Percentiles rank a stretch among this genome's conserved stretches.
Conservation (phyloP, 2,113 vertebrate species). For the Zeus faber region DNA sequence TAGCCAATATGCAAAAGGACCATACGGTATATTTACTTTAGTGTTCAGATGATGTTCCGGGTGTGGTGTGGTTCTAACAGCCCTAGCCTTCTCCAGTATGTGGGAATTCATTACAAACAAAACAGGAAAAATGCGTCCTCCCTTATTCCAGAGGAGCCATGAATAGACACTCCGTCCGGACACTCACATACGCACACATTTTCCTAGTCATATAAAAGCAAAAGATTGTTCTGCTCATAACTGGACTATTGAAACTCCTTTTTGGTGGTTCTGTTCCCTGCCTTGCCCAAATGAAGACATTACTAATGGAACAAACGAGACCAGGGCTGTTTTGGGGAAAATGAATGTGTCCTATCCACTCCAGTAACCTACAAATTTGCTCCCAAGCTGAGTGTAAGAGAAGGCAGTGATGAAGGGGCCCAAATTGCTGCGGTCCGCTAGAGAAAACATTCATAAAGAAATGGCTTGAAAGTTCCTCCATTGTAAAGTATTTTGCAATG, state of each 20-base stretch:
- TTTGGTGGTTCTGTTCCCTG: slow-evolving; percentile 16
- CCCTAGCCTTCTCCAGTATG: slow-evolving; percentile 8
- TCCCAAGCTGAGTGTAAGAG: slow-evolving; percentile 32
- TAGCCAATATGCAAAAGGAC: not conserved
- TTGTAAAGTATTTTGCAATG: too few relatives aligned
- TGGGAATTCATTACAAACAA: slow-evolving; percentile 53
- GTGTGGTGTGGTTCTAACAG: slow-evolving; percentile 33
- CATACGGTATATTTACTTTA: slow-evolving; percentile 5
- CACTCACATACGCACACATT: too few relatives aligned
- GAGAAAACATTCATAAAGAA: too few relatives aligned
- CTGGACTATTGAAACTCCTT: slow-evolving; percentile 29
- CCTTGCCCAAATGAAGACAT: slow-evolving; percentile 33
- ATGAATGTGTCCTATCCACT: slow-evolving; percentile 47
- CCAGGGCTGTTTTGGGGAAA: slow-evolving; percentile 44
- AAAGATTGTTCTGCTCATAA: slow-evolving; percentile 31
- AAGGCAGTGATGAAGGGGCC: slow-evolving; percentile 21
- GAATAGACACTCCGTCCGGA: too few relatives aligned
- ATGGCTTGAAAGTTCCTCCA: too few relatives aligned
- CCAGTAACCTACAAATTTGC: slow-evolving; percentile 39
- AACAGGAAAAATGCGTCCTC: too few relatives aligned
- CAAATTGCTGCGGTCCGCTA: slow-evolving; percentile 38
- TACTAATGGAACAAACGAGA: slow-evolving; percentile 51
- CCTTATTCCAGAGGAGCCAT: too few relatives aligned
- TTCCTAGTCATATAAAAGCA: slow-evolving; percentile 37
- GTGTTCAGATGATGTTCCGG: slow-evolving; percentile 25